Percentiles rank a stretch among this genome's conserved stretches.
Evolutionary conservation across 2,888 invertebrate species (phyloP).

Genomic region (Cryptus viduatorius): DNA sequence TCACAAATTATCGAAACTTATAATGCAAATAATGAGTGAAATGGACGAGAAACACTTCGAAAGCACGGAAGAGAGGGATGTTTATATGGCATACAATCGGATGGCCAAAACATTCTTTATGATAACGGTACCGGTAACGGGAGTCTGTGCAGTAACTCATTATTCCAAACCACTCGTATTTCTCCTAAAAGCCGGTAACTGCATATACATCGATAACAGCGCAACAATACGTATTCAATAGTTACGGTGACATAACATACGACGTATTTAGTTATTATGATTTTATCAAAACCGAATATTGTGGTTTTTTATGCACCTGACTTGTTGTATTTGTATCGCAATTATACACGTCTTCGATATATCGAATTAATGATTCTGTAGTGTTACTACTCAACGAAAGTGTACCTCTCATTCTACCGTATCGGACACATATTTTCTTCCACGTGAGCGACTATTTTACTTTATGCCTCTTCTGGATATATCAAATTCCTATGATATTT

Average conservation of each 20-base stretch:
- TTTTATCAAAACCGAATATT: neutral
- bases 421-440: neutral
- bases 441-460: neutral
- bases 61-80: slow-evolving; percentile 49
- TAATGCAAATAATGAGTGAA: slow-evolving; percentile 22
- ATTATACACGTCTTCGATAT: neutral
- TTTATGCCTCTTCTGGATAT: neutral
- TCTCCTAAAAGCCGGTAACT: slow-evolving; percentile 59
- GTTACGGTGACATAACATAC: too few species aligned
- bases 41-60: slow-evolving; percentile 40
- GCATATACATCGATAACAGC: neutral
- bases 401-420: neutral
- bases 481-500: neutral
- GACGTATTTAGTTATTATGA: neutral
- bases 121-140: slow-evolving; percentile 16
- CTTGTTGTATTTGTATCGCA: neutral
- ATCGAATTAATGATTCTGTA: neutral
- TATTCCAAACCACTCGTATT: slow-evolving; percentile 55
- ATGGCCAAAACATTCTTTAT: slow-evolving; percentile 57
- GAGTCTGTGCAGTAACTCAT: slow-evolving; percentile 30
- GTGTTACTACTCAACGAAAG: slow-evolving; percentile 9
- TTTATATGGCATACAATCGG: slow-evolving; percentile 62
- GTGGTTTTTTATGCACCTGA: neutral
- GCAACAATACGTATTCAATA: neutral
- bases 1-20: slow-evolving; percentile 24